Percentiles rank a stretch among this genome's conserved stretches.
Conservation (phyloP, 2,113 vertebrate genomes). For the Ovibos moschatus region DNA sequence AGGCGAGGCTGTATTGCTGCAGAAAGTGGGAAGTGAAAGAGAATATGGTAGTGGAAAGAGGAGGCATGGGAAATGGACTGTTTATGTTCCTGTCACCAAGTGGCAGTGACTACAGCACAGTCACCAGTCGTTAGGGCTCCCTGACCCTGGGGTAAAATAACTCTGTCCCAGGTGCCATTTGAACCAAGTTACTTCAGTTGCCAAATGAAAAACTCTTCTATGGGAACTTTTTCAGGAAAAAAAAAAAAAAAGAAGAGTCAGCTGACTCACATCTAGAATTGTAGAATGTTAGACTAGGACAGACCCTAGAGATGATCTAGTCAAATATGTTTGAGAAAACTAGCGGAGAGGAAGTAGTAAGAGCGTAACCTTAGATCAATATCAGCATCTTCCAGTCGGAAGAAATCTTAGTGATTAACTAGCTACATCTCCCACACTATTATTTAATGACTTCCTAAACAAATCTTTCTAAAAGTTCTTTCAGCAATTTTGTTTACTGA, state of each 20-base stretch:
- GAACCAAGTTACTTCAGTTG: neutral
- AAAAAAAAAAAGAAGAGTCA: neutral
- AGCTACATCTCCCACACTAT: neutral
- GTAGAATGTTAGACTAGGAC: neutral
- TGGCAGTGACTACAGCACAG: neutral
- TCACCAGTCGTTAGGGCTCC: neutral
- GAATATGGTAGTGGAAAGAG: slow-evolving; percentile 4
- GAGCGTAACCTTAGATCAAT: neutral
- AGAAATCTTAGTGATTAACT: neutral
- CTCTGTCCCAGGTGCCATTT: neutral
- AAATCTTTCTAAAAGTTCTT: neutral
- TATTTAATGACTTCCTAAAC: neutral
- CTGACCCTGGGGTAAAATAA: neutral
- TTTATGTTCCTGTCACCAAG: neutral
- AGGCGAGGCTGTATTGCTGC: neutral
- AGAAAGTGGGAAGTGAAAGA: neutral
- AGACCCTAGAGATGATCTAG: neutral
- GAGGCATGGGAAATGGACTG: neutral
- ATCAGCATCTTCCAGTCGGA: neutral
- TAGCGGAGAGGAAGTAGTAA: neutral
- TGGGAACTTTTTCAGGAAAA: neutral
- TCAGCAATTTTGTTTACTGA: neutral
- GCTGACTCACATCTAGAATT: neutral
- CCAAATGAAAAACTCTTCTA: neutral
- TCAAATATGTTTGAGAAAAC: slow-evolving; percentile 17